Evolutionary conservation across 2,888 invertebrate genomes (phyloP).

Genomic region (Thysanoteuthis rhombus): DNA sequence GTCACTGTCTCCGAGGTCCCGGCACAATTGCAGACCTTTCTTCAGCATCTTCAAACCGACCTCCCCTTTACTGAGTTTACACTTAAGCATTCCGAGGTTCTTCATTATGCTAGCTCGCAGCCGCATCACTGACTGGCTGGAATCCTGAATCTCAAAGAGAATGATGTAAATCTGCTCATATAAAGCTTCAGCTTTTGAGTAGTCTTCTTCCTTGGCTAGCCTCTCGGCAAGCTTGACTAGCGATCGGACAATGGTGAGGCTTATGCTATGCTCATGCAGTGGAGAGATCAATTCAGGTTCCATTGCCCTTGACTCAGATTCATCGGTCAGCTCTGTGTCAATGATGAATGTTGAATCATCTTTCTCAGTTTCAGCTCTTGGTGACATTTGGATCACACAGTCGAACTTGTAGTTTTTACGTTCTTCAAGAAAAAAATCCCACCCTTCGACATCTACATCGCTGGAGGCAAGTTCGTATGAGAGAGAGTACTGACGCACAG

Average conservation of each 20-base stretch:
- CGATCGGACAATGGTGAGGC: slow-evolving; percentile 54
- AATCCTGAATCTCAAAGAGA: slow-evolving; percentile 59
- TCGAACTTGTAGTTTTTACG: slow-evolving; percentile 53
- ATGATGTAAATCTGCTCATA: slow-evolving; percentile 58
- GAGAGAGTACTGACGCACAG: slow-evolving; percentile 53
- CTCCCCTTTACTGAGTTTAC: slow-evolving; percentile 58
- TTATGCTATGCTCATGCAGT: slow-evolving; percentile 54
- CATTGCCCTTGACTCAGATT: slow-evolving; percentile 20
- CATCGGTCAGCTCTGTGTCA: not conserved
- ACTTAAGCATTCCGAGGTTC: slow-evolving; percentile 60
- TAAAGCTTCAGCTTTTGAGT: slow-evolving; percentile 53
- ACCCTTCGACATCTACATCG: slow-evolving; percentile 53
- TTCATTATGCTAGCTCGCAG: slow-evolving; percentile 59
- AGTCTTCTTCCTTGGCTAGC: slow-evolving; percentile 53
- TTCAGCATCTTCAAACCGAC: slow-evolving; percentile 60
- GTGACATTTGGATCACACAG: slow-evolving; percentile 51
- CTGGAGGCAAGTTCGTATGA: slow-evolving; percentile 53
- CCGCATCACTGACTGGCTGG: slow-evolving; percentile 54
- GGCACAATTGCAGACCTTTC: slow-evolving; percentile 57
- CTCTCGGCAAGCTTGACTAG: slow-evolving; percentile 55
- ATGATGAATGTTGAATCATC: not conserved
- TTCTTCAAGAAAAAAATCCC: slow-evolving; percentile 57
- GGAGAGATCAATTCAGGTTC: slow-evolving; percentile 51
- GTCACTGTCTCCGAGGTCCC: slow-evolving; percentile 55
- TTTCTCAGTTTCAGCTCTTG: slow-evolving; percentile 37